Base-by-base conservation (phyloP, 37 sponge, comb jelly and placozoan species). In the Hormiphora californensis region DNA sequence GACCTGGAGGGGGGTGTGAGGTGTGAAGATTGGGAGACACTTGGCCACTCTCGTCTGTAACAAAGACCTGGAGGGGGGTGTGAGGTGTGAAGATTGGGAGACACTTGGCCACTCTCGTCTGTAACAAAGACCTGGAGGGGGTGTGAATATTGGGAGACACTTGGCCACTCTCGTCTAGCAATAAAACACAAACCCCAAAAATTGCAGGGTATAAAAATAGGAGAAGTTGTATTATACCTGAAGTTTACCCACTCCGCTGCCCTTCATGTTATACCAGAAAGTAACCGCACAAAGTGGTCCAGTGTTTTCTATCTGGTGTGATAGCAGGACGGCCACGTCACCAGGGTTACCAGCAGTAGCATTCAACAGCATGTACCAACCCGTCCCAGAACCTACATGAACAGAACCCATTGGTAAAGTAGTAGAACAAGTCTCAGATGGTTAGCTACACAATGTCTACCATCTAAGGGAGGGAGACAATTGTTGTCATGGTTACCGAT, bases 261-360 rank as follows among this genome's bases (percentile, higher is more conserved):
- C 87, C 34, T 87, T 63, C 87, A 87, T 87, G 87, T 87, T 53
- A 54, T 87, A 87, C 68, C 68, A 87, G 65, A 87, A 87, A 27
- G 41, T 63, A 27, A 87, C 35, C 17, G 54, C 33, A 34, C 87
- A 87, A 35, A 54, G 53, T 34, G 86, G 57, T 1, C 57, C 55
- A 32, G 57, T 54, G 55, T 54, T 54, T 35, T 86, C 57, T 9
- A 86, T 55, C 27, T 19, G 22, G 35, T 54, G 86, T 1, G 86
- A 86, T 0, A 86, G 36, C 54, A 86, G 86, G 34, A 23, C 39
- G 1, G 43, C 86, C 22, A 55, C 54, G 8, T 40, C 46, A 30
- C 86, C 57, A 21, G 49, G 43, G 46, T 33, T 25, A 5, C 81
- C 81, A 9, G 81, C 81, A 9, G 44, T 41, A 46, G 81, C 81